Percentiles rank a stretch among this genome's conserved stretches.
These are phyloP conservation scores for Ctenosaura bakeri DNA, from an alignment of 2,797 vertebrate species.

Conservation along the genomic window DNA sequence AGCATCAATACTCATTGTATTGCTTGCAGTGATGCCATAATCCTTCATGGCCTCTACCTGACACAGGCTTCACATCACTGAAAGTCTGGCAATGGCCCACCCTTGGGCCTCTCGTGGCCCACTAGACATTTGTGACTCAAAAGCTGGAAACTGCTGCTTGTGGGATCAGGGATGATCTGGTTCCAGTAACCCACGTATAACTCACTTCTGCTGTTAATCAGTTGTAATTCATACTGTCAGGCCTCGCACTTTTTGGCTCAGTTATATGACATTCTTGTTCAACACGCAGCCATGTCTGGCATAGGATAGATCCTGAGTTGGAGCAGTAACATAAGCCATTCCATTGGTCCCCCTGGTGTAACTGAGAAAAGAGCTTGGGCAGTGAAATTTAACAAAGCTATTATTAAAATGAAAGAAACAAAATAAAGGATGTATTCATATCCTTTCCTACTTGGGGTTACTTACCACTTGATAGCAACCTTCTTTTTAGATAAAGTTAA, in stretches of 20 bases:
- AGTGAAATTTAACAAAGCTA: conserved; percentile 48
- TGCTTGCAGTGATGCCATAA: background rate
- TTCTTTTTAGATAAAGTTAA: conserved; percentile 58
- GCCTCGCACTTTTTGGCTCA: conserved; percentile 21
- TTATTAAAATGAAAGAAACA: conserved; percentile 48
- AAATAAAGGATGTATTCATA: conserved; percentile 46
- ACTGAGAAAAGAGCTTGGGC: background rate
- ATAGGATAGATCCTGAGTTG: background rate
- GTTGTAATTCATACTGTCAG: conserved; percentile 27
- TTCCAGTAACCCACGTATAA: conserved; percentile 24
- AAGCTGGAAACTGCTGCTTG: conserved; percentile 17
- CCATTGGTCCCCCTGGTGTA: conserved; percentile 18
- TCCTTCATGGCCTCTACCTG: background rate
- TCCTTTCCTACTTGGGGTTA: conserved; percentile 37
- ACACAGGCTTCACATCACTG: background rate
- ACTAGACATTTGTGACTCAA: conserved; percentile 17
- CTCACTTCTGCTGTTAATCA: conserved; percentile 20
- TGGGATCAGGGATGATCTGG: conserved; percentile 10
- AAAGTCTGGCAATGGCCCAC: background rate
- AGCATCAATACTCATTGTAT: background rate
- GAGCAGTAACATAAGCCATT: conserved; percentile 31
- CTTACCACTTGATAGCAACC: conserved; percentile 55
- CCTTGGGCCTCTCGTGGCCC: background rate
- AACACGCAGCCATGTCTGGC: conserved; percentile 16
- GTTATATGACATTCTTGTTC: background rate